A percentile compares a stretch with the other conserved stretches of the same genome.
phyloP scores from a whole-genome alignment of 2,888 invertebrate genomes.

The Trichopria drosophilae region DNA sequence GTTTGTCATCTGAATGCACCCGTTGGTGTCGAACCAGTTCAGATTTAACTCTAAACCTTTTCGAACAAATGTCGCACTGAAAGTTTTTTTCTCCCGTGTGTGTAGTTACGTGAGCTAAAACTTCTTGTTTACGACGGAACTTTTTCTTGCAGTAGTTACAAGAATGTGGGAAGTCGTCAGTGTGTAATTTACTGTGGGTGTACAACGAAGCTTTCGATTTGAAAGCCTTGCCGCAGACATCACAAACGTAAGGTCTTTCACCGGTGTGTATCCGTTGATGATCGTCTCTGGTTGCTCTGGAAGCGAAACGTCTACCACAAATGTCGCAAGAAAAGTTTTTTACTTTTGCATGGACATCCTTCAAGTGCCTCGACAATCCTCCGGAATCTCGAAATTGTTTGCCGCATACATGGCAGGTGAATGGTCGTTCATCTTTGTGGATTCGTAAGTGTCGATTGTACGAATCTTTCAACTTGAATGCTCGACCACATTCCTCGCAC shows the following conservation, averaged over 20 bases:
- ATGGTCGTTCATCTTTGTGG: constrained; percentile 55
- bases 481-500: constrained; percentile 61
- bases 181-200: constrained; percentile 60
- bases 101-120: constrained; percentile 61
- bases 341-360: constrained; percentile 53
- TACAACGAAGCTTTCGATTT: constrained; percentile 58
- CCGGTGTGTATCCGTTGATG: constrained; percentile 55
- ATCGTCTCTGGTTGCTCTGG: constrained; percentile 55
- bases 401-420: constrained; percentile 57
- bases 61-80: constrained; percentile 61
- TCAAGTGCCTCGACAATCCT: constrained; percentile 53
- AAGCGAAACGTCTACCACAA: constrained; percentile 52
- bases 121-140: constrained; percentile 62
- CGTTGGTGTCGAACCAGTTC: constrained; percentile 64
- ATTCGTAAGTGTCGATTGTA: constrained; percentile 60
- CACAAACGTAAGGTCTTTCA: constrained; percentile 56
- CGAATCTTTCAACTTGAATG: constrained; percentile 61
- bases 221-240: constrained; percentile 60
- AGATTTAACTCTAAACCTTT: constrained; percentile 63
- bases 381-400: constrained; percentile 56
- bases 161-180: constrained; percentile 56
- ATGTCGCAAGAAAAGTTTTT: constrained; percentile 54
- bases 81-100: constrained; percentile 65
- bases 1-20: constrained; percentile 62
- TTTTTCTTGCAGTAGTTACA: constrained; percentile 62